Base-by-base conservation (phyloP, 1,140 invertebrate species). In the Pomacea maculata region DNA sequence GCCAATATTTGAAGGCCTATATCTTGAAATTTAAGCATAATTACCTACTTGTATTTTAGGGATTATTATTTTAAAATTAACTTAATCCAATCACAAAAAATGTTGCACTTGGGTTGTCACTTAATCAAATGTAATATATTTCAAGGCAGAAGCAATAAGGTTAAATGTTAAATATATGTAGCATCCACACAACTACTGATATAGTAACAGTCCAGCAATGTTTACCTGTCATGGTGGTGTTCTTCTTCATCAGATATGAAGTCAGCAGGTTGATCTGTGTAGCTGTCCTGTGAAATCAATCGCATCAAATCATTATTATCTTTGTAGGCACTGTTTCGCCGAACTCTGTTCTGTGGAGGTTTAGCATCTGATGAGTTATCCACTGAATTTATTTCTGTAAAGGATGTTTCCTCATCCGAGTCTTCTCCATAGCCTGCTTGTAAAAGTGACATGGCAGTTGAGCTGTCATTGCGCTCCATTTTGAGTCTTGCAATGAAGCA, bases 201-300 rank as follows among this genome's bases (percentile, higher is more conserved):
- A 25, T 25, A 14, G 55, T 57, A 57, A 14, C 55, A 57, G 9
- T 57, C 55, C 55, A 57, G 14, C 55, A 14, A 17, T 61, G 15
- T 61, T 64, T 79, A 83, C 81, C 80, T 82, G 78, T 78, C 78
- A 64, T 79, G 89, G 88, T 91, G 91, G 7, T 87, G 88, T 82
- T 92, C 91, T 65, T 91, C 92, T 81, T 92, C 92, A 21, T 91
- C 92, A 83, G 92, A 93, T 55, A 87, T 89, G n/a, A 91, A 88
- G 21, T 91, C 90, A 12, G 52, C 52, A 10, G 67, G 29, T 65
- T 68, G 65, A 17, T 71, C 70, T 34, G 63, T 67, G 14, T 29
- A n/a, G 52, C 77, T 78, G n/a, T 78, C 77, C 65, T 71, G 65
- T n/a, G 77, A 78, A 8, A 71, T 57, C 2, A 54, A 67, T 70